These are phyloP conservation scores for Patiria miniata DNA, from an alignment of 35 echinoderm and acorn worm species.

Conservation along the genomic window DNA sequence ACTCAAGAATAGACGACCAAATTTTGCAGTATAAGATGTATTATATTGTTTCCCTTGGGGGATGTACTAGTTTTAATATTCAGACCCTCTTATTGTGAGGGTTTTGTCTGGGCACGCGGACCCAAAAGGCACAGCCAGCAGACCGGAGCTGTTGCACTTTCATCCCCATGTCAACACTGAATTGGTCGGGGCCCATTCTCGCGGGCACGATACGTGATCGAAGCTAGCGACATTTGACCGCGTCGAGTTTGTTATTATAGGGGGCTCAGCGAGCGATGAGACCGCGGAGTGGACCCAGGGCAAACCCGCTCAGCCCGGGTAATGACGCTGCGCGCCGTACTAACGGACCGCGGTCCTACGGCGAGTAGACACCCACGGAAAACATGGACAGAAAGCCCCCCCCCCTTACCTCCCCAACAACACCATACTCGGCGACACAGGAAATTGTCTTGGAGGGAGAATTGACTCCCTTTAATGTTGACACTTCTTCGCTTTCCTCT, in stretches of 20 bases:
- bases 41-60: too few relatives aligned
- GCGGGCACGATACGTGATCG: conserved; percentile 19
- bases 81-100: too few relatives aligned
- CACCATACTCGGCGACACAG: not conserved
- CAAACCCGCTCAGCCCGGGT: too few relatives aligned
- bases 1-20: too few relatives aligned
- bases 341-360: too few relatives aligned
- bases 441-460: conserved; percentile 10
- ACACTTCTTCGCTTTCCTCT: conserved; percentile 27
- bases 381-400: not conserved
- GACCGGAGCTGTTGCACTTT: conserved; percentile 29
- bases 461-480: conserved; percentile 14
- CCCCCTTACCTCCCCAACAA: not conserved
- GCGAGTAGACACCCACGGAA: not conserved
- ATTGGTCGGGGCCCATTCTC: not conserved
- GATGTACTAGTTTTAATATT: too few relatives aligned
- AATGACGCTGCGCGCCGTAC: too few relatives aligned
- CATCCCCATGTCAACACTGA: not conserved
- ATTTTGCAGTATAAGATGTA: too few relatives aligned
- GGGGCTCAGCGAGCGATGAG: not conserved
- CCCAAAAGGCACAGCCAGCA: not conserved
- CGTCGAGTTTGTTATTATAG: conserved; percentile 21
- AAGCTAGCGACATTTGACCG: conserved; percentile 25
- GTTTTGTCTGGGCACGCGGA: not conserved
- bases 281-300: too few relatives aligned